phyloP scores from a whole-genome alignment of 2,888 invertebrate genomes.

The Caenorhabditis japonica region DNA sequence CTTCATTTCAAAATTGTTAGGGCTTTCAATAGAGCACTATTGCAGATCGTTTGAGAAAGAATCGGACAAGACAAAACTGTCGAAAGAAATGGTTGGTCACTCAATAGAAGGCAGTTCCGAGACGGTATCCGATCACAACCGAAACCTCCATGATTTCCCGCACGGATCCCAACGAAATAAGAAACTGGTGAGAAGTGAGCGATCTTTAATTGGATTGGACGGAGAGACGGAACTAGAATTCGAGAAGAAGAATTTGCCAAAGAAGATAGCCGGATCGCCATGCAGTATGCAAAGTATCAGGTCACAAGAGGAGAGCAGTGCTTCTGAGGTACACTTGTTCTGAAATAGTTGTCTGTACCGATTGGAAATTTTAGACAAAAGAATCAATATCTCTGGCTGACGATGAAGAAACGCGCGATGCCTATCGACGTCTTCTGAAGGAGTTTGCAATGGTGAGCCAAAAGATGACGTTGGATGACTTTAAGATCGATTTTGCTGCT shows the following conservation, averaged over 20 bases:
- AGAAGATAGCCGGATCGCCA: background rate
- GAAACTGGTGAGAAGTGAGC: constrained; percentile 13
- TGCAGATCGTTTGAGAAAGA: too few species aligned
- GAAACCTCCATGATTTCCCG: too few species aligned
- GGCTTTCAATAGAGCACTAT: too few species aligned
- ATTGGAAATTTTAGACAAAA: constrained; percentile 30
- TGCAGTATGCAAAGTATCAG: constrained; percentile 1
- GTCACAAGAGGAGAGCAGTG: constrained; percentile 26
- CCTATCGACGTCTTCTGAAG: constrained; percentile 30
- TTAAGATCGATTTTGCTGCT: constrained; percentile 29
- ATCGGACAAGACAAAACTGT: too few species aligned
- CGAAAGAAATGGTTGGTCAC: too few species aligned
- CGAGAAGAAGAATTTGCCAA: constrained; percentile 11
- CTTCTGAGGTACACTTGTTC: constrained; percentile 18
- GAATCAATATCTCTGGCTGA: constrained; percentile 47
- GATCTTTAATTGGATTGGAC: constrained; percentile 46
- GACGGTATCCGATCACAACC: too few species aligned
- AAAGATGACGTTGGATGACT: constrained; percentile 37
- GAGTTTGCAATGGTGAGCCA: constrained; percentile 40
- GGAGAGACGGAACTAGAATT: constrained; percentile 31
- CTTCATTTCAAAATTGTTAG: too few species aligned
- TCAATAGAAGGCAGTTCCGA: too few species aligned
- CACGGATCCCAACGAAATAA: background rate
- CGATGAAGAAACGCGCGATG: constrained; percentile 24
- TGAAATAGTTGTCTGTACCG: too few species aligned